phyloP scores from a whole-genome alignment of 2,888 invertebrate species.

The Eulithis prunata region DNA sequence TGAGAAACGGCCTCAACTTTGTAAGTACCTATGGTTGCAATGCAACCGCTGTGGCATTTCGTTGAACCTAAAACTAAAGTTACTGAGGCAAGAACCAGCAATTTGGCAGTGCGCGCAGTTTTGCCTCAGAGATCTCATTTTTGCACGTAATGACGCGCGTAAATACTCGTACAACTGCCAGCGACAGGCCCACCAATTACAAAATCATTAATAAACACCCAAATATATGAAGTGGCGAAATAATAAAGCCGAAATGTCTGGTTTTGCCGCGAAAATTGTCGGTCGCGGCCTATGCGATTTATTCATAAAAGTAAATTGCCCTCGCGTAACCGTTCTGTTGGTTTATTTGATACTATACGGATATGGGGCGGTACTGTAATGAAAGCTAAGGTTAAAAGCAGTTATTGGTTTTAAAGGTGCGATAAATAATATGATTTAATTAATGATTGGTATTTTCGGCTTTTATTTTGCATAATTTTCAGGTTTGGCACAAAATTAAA shows the following conservation, averaged over 20 bases:
- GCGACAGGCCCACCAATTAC: slow-evolving; percentile 69
- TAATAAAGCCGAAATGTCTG: slow-evolving; percentile 57
- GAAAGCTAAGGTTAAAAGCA: slow-evolving; percentile 22
- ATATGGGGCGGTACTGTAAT: slow-evolving; percentile 26
- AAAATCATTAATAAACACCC: slow-evolving; percentile 75
- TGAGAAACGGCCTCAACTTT: background rate
- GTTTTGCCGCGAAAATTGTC: slow-evolving; percentile 56
- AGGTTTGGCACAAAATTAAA: too few species aligned
- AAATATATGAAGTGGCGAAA: slow-evolving; percentile 72
- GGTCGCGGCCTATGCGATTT: slow-evolving; percentile 53
- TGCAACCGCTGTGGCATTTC: slow-evolving; percentile 1
- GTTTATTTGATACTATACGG: slow-evolving; percentile 31
- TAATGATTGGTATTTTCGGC: too few species aligned
- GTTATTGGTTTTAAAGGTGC: slow-evolving; percentile 27
- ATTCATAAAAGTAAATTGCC: slow-evolving; percentile 65
- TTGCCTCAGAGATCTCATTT: slow-evolving; percentile 37
- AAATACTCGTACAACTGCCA: slow-evolving; percentile 60
- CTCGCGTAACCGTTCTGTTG: slow-evolving; percentile 51
- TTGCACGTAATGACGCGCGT: slow-evolving; percentile 57
- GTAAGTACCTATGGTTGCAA: background rate
- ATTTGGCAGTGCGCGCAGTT: slow-evolving; percentile 26
- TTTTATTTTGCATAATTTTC: too few species aligned
- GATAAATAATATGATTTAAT: background rate
- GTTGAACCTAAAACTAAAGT: slow-evolving; percentile 15
- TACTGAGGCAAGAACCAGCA: slow-evolving; percentile 17